Evolutionary conservation across 2,797 vertebrate genomes (phyloP), one percentile per base, ranked within the genome.

Genomic region (Spinus olivaceus): DNA sequence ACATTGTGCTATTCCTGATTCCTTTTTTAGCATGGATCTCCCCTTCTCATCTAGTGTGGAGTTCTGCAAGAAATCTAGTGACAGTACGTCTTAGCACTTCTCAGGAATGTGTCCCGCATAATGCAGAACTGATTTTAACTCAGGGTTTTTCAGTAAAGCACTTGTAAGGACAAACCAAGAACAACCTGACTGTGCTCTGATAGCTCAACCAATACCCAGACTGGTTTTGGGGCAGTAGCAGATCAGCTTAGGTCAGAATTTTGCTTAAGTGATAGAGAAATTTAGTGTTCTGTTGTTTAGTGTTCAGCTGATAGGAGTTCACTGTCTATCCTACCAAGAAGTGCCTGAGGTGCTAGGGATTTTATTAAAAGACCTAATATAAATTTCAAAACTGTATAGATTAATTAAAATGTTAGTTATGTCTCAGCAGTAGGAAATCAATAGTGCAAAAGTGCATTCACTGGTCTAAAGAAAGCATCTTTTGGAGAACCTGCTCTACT

Each of bases 351-450:
- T 72, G 33, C 27, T 41, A 71, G 66, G 57, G 32, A 88, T 92
- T 96, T 96, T 91, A 97, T 94, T 95, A 96, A 91, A 97, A 97
- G 89, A 92, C 57, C 54, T 95, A 94, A 95, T 89, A 73, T 95
- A 96, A 96, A 96, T 97, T 96, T 96, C 93, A 96, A 96, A 96
- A 94, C 63, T 50, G 64, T 94, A 96, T 96, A 82, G 95, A 97
- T 97, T 94, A 89, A 79, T 93, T 94, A 76, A 93, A 96, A 88
- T 61, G 89, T 93, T 94, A 94, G 90, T 94, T 96, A 85, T 85
- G 69, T 90, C 81, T 82, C 92, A 92, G 74, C 83, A 93, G 82
- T 53, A 91, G 67, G 87, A 96, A 96, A 97, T 97, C 96, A 88
- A 96, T 97, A 95, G 74, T 70, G 83, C 82, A 89, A 87, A 95